Conservation (phyloP, 2,797 vertebrate species). For the Coregonus ussuriensis region DNA sequence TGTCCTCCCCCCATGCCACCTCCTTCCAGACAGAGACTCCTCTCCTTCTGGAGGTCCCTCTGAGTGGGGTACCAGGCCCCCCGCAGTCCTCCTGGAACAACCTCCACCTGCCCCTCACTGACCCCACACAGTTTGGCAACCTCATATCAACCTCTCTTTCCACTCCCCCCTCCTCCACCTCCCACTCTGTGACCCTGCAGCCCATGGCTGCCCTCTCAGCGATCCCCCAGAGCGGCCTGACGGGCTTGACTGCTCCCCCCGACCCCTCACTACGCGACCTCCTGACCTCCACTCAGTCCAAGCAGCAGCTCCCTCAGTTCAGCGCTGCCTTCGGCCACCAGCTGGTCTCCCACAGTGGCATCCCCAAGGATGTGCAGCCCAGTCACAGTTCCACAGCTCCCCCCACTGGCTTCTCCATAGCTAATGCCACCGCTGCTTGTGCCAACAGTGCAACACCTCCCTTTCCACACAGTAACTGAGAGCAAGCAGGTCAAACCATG, state of each 20-base stretch:
- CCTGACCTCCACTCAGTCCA: conserved; percentile 88
- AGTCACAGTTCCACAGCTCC: conserved; percentile 99
- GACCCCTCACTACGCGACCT: conserved; percentile 85
- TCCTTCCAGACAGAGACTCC: conserved; percentile 91
- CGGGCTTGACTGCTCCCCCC: conserved; percentile 74
- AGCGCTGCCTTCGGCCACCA: conserved; percentile 98
- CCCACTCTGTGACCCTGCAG: conserved; percentile 92
- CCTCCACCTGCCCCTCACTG: conserved; percentile 87
- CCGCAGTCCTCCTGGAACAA: conserved; percentile 92
- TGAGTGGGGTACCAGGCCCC: conserved; percentile 84
- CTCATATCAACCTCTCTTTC: conserved; percentile 96
- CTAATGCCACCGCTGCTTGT: conserved; percentile 92
- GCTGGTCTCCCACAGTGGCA: conserved; percentile 96
- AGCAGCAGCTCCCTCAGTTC: conserved; percentile 98
- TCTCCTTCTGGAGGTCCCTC: conserved; percentile 92
- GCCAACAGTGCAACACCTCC: conserved; percentile 88
- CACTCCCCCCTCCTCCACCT: conserved; percentile 91
- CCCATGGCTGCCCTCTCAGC: conserved; percentile 92
- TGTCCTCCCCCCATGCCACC: conserved; percentile 87
- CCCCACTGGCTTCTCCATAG: conserved; percentile 92
- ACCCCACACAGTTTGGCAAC: conserved; percentile 90
- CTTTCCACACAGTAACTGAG: conserved; percentile 89
- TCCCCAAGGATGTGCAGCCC: conserved; percentile 99
- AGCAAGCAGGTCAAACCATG: conserved; percentile 38
- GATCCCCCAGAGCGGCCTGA: conserved; percentile 90